Base-by-base conservation (phyloP, 2,797 vertebrate species). In the Halcyon badia region DNA sequence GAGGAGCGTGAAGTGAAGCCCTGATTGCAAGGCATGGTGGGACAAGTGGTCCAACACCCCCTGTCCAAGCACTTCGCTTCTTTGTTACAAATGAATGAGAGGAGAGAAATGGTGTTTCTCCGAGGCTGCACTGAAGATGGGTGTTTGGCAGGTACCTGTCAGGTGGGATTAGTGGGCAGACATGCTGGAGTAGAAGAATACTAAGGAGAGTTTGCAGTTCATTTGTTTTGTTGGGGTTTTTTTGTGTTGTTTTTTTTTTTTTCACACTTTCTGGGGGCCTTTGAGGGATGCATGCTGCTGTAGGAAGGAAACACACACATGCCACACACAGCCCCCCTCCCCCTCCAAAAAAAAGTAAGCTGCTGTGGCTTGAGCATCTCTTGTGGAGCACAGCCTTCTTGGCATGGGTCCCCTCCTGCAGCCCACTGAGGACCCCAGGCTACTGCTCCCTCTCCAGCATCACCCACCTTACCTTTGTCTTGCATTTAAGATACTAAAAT, bases 121-220 rank as follows among this genome's bases (percentile, higher is more conserved):
- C 5, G 33, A 65, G 37, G 24, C 9, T 0, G 0, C 19, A 0
- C 0, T 14, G 61, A 18, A 54, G n/a, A 33, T 11, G 24, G 14
- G 15, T 51, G 2, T 69, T 82, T 57, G 87, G 62, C 66, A 52
- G 73, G 46, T 42, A 31, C 42, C 9, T 3, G 41, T 12, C 48
- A 69, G 51, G 51, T 39, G 46, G 68, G 24, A 30, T 58, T 39
- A 11, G 18, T 33, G 54, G 41, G 25, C 42, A 76, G 72, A 49
- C 66, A 33, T 83, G 76, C 8, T 1, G 5, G 26, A 62, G 48
- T 35, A 80, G 42, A 52, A 24, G 46, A 70, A n/a, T 39, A 3
- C 33, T 28, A 20, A 76, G 41, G 64, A 52, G 42, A 39, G 3
- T 26, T 57, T n/a, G 51, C n/a, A 48, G 42, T 3, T 18, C 14